Evolutionary conservation across 2,113 vertebrate species (phyloP).

Genomic region (Xerus inauris): DNA sequence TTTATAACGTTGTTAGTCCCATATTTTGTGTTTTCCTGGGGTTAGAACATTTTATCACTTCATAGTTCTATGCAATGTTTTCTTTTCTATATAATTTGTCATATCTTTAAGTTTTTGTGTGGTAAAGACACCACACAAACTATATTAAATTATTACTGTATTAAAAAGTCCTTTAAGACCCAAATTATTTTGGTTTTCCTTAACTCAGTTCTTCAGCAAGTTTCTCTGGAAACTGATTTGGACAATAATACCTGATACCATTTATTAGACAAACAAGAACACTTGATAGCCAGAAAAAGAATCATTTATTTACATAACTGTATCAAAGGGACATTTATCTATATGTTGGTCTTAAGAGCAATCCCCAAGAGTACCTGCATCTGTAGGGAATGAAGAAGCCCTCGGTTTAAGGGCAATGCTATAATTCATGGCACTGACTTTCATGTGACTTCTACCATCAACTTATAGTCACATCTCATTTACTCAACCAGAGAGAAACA

Average conservation of each 20-base stretch:
- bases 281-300: neutral
- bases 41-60: neutral
- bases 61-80: neutral
- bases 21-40: neutral
- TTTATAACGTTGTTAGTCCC: neutral
- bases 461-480: conserved; percentile 67
- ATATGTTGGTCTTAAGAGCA: neutral
- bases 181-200: conserved; percentile 23
- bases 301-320: neutral
- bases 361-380: neutral
- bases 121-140: too few relatives aligned
- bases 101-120: neutral
- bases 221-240: neutral
- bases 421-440: conserved; percentile 62
- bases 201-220: conserved; percentile 14
- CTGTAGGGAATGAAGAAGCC: neutral
- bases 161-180: conserved; percentile 33
- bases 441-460: conserved; percentile 73
- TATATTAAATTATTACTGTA: too few relatives aligned
- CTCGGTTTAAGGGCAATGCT: neutral
- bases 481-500: conserved; percentile 75
- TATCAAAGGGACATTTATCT: neutral
- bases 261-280: neutral
- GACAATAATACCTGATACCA: neutral
- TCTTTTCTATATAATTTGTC: neutral